These are phyloP conservation scores for Adelognathus sp. DNA, from an alignment of 2,888 invertebrate species.

Conservation along the genomic window DNA sequence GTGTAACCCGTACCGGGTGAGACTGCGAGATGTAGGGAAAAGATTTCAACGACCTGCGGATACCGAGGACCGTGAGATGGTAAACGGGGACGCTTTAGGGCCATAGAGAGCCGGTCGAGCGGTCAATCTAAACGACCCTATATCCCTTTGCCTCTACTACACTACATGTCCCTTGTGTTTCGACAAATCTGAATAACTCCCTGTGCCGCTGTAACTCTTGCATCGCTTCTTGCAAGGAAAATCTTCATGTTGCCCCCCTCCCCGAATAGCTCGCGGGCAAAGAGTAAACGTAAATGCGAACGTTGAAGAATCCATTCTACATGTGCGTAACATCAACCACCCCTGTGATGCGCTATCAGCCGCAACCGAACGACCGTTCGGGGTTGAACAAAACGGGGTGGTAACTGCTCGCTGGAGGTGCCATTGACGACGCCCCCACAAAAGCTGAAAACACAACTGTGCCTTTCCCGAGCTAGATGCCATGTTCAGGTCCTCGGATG, in stretches of 20 bases:
- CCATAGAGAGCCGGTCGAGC: slow-evolving; percentile 75
- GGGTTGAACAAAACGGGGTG: slow-evolving; percentile 61
- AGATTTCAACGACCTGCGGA: slow-evolving; percentile 68
- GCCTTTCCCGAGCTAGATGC: background rate
- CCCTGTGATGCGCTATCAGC: slow-evolving; percentile 17
- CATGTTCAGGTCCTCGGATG: too few relatives aligned
- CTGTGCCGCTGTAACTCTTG: background rate
- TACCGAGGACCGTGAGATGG: slow-evolving; percentile 68
- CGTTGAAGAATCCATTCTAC: slow-evolving; percentile 16
- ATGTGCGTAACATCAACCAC: slow-evolving; percentile 6
- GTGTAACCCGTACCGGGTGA: slow-evolving; percentile 48
- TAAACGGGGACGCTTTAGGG: slow-evolving; percentile 79
- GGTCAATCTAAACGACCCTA: slow-evolving; percentile 80
- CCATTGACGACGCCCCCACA: slow-evolving; percentile 27
- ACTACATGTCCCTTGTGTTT: slow-evolving; percentile 43
- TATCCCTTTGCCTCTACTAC: slow-evolving; percentile 61
- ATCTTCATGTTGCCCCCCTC: slow-evolving; percentile 9
- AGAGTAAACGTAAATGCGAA: background rate
- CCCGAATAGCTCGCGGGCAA: slow-evolving; percentile 28
- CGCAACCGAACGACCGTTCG: slow-evolving; percentile 48
- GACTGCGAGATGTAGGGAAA: slow-evolving; percentile 70
- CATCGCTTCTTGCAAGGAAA: background rate
- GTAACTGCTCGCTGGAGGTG: slow-evolving; percentile 53
- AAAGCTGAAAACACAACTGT: background rate
- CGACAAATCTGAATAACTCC: slow-evolving; percentile 75